These are phyloP conservation scores for Linhomoeus sp. DNA, from an alignment of 2,888 invertebrate species.

Conservation along the genomic window DNA sequence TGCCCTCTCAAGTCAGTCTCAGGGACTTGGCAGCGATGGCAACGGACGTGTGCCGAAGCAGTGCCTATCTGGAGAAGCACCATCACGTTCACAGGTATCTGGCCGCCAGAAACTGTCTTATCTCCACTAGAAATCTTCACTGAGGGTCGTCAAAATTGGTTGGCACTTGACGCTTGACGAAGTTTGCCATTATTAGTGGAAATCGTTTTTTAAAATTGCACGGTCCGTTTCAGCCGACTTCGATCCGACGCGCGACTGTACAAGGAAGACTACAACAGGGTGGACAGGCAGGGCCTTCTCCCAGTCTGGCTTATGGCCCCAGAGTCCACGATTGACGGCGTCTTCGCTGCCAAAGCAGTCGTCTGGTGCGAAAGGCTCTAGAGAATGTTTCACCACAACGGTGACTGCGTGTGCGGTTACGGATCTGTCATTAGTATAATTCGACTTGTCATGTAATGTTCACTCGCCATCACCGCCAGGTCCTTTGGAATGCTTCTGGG, in stretches of 20 bases:
- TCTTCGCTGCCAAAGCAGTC: constrained; percentile 87
- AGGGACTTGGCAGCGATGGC: constrained; percentile 74
- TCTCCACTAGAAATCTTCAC: constrained; percentile 32
- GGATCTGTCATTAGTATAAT: too few species aligned
- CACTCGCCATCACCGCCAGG: too few species aligned
- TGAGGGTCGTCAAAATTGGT: constrained; percentile 74
- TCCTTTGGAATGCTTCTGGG: constrained; percentile 54
- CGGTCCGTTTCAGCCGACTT: constrained; percentile 44
- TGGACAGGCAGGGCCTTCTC: constrained; percentile 65
- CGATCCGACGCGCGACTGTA: constrained; percentile 84
- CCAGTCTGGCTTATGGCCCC: constrained; percentile 98
- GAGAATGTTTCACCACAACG: too few species aligned
- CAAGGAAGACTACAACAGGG: constrained; percentile 88
- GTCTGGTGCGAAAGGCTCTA: constrained; percentile 50
- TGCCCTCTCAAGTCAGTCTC: constrained; percentile 40
- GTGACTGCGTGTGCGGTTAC: too few species aligned
- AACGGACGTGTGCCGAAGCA: constrained; percentile 82
- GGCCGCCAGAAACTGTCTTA: constrained; percentile 83
- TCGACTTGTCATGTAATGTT: too few species aligned
- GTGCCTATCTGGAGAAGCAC: constrained; percentile 82
- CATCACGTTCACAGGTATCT: constrained; percentile 86
- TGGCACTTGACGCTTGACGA: too few species aligned
- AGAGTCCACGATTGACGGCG: constrained; percentile 80
- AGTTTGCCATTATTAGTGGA: too few species aligned
- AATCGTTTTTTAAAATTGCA: too few species aligned